Evolutionary conservation across 1,140 invertebrate genomes (phyloP), one percentile per base, ranked within the genome.

Genomic region (Lordiphosa mommai): DNA sequence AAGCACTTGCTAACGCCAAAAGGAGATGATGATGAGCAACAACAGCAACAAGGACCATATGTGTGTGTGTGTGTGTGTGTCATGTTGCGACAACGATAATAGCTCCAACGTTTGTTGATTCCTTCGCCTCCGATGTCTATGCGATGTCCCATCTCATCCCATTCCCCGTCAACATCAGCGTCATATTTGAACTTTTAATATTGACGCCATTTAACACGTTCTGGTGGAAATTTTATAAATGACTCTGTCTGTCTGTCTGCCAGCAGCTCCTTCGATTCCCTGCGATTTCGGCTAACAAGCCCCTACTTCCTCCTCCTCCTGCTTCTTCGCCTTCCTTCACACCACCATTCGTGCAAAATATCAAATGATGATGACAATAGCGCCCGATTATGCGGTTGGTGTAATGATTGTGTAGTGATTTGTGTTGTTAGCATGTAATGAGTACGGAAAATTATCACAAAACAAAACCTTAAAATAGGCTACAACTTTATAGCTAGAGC

Each of bases 141-240:
- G 86, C 73, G 90, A 97, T 97, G 86, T 98, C 74, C 92, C 96
- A 91, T 95, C 95, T 94, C 91, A 38, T 92, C 91, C 69, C 93
- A 93, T 41, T 95, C 95, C 58, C 92, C 92, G 36, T 92, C 91
- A 40, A 92, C 92, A 72, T 94, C 94, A 56, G 96, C 95, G 91
- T 88, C 43, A 91, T 90, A 72, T 76, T 86, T 73, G 84, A 77
- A 84, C 63, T 85, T 84, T 86, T 86, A 86, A 87, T 86, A 85
- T 85, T 86, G 73, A 86, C 97, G 87, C 98, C 97, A 91, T 97
- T 98, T 38, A 98, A 90, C 48, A 99, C 91, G 10, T 97, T 97
- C 91, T 97, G 97, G 86, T 94, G 97, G 8, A 99, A 80, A 80
- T 80, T 80, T 80, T 82, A 82, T 80, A 80, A 80, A 80, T 80